Conservation (phyloP, 2,888 invertebrate species). For the Tetrapedia diversipes region DNA sequence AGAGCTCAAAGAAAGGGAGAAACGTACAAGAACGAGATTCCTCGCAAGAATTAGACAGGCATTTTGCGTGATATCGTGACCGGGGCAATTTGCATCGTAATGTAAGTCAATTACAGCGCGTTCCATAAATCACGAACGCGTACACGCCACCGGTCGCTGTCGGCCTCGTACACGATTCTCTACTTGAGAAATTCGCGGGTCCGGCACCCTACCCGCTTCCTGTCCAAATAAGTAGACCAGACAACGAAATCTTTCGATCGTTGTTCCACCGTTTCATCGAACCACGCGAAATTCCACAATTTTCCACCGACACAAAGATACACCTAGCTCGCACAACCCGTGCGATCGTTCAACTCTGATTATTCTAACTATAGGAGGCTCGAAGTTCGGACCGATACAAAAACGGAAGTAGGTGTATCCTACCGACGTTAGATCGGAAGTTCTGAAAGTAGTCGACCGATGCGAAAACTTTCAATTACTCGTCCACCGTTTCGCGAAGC, state of each 20-base stretch:
- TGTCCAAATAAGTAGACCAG: no score
- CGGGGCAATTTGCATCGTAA: slow-evolving; percentile 67
- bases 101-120: slow-evolving; percentile 67
- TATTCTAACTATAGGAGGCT: not conserved
- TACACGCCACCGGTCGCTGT: slow-evolving; percentile 53
- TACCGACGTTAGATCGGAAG: not conserved
- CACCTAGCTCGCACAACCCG: not conserved
- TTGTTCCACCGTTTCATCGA: no score
- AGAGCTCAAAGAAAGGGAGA: no score
- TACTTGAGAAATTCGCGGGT: slow-evolving; percentile 59
- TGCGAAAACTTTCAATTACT: not conserved
- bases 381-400: not conserved
- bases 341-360: not conserved
- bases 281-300: no score
- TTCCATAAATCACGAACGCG: slow-evolving; percentile 63
- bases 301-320: no score
- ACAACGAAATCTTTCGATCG: no score
- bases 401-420: not conserved
- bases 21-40: slow-evolving; percentile 18
- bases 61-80: slow-evolving; percentile 63
- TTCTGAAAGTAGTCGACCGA: not conserved
- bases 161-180: slow-evolving; percentile 42
- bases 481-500: not conserved
- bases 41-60: slow-evolving; percentile 50
- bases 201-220: no score